Conservation (phyloP, 2,113 vertebrate species). For the Scartelaos histophorus region DNA sequence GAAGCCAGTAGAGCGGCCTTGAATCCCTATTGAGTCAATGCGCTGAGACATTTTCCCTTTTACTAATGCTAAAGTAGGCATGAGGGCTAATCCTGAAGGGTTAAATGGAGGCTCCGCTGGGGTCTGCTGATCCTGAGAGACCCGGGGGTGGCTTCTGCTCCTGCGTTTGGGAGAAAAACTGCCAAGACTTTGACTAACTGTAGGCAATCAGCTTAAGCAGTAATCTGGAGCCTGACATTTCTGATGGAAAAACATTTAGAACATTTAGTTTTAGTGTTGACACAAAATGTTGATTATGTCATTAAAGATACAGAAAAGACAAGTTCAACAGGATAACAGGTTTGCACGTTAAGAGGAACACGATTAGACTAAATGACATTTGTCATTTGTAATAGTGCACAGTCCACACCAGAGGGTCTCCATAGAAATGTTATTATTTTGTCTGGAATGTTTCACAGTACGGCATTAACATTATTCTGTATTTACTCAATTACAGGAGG, state of each 20-base stretch:
- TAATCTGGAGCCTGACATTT: neutral
- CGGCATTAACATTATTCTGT: too few relatives aligned
- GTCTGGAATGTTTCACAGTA: too few relatives aligned
- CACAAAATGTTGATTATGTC: neutral
- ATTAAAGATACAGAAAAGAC: neutral
- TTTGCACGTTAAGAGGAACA: neutral
- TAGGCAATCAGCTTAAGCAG: neutral
- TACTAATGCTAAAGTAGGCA: constrained; percentile 76
- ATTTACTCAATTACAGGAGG: too few relatives aligned
- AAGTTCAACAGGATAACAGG: neutral
- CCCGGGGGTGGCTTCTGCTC: constrained; percentile 60
- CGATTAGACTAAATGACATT: neutral
- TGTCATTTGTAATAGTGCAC: too few relatives aligned
- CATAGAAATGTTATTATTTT: neutral
- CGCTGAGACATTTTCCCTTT: constrained; percentile 70
- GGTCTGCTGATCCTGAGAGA: constrained; percentile 67
- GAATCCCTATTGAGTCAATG: constrained; percentile 68
- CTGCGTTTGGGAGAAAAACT: constrained; percentile 31
- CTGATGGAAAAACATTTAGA: neutral
- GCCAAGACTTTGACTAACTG: constrained; percentile 29
- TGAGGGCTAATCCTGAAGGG: constrained; percentile 77
- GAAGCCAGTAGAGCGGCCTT: constrained; percentile 49
- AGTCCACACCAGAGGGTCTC: neutral
- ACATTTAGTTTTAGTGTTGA: neutral
- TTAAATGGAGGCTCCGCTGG: constrained; percentile 72